Evolutionary conservation across 1,140 invertebrate species (phyloP).

Genomic region (Temnothorax longispinosus): DNA sequence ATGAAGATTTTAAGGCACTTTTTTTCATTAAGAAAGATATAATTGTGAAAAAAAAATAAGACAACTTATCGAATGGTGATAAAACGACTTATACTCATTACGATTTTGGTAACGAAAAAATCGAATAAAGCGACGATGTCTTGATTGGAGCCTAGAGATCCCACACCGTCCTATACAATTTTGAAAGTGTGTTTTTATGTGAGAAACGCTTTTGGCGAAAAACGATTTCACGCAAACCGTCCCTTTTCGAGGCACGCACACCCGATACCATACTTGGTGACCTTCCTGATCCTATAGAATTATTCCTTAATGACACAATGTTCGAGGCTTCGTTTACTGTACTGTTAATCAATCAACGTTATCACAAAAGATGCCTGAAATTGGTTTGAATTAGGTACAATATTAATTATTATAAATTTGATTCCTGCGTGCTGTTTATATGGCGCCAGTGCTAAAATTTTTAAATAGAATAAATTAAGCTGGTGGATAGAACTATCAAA

Average conservation of each 20-base stretch:
- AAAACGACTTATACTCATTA: too few species aligned
- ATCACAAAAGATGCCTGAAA: conserved; percentile 64
- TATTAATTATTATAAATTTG: neutral
- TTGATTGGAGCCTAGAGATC: conserved; percentile 90
- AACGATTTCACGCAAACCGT: conserved; percentile 86
- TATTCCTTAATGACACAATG: conserved; percentile 92
- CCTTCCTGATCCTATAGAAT: conserved; percentile 91
- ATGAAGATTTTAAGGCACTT: too few species aligned
- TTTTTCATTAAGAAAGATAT: too few species aligned
- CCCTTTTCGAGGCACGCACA: conserved; percentile 87
- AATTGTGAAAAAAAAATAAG: too few species aligned
- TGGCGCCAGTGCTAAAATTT: too few species aligned
- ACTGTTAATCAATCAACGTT: conserved; percentile 86
- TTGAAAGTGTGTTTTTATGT: conserved; percentile 91
- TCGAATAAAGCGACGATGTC: conserved; percentile 88
- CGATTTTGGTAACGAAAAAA: too few species aligned
- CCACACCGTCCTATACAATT: conserved; percentile 89
- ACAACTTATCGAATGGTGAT: too few species aligned
- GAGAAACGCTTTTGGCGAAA: conserved; percentile 79
- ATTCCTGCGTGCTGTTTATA: too few species aligned
- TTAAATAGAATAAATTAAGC: too few species aligned
- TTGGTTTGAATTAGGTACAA: conserved; percentile 72
- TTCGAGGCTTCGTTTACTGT: conserved; percentile 88
- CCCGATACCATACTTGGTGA: conserved; percentile 93
- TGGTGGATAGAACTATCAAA: too few species aligned